phyloP scores from a whole-genome alignment of 2,888 invertebrate species.

The Amiota communis region DNA sequence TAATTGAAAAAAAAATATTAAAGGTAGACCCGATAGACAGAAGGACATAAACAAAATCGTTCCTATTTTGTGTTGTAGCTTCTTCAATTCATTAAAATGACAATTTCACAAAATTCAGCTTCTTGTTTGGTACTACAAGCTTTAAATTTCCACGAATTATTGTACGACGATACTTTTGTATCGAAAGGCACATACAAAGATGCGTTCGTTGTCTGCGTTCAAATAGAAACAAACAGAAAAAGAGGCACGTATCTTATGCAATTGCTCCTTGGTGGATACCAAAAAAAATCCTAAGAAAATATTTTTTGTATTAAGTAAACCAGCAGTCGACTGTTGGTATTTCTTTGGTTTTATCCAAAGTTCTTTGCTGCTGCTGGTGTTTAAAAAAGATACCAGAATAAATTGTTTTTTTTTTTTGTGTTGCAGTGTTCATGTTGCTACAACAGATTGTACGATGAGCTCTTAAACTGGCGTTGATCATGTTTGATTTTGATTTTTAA shows the following conservation, averaged over 20 bases:
- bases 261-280: slow-evolving; percentile 31
- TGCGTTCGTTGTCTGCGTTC: too few species aligned
- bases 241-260: slow-evolving; percentile 40
- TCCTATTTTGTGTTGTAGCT: too few species aligned
- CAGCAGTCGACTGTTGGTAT: neutral
- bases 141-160: slow-evolving; percentile 69
- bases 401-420: slow-evolving; percentile 10
- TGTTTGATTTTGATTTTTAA: slow-evolving; percentile 73
- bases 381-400: too few species aligned
- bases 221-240: neutral
- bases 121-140: slow-evolving; percentile 50
- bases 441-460: slow-evolving; percentile 53
- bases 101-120: slow-evolving; percentile 68
- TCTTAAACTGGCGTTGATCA: slow-evolving; percentile 71
- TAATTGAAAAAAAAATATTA: neutral
- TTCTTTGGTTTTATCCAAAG: slow-evolving; percentile 30
- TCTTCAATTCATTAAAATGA: slow-evolving; percentile 71
- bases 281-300: neutral
- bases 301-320: neutral
- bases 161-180: too few species aligned
- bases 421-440: slow-evolving; percentile 63
- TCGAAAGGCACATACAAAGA: too few species aligned
- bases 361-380: slow-evolving; percentile 16
- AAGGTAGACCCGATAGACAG: too few species aligned
- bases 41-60: too few species aligned